A percentile compares a stretch with the other conserved stretches of the same genome.
Conservation (phyloP, 2,888 invertebrate species). For the Trilocha varians region DNA sequence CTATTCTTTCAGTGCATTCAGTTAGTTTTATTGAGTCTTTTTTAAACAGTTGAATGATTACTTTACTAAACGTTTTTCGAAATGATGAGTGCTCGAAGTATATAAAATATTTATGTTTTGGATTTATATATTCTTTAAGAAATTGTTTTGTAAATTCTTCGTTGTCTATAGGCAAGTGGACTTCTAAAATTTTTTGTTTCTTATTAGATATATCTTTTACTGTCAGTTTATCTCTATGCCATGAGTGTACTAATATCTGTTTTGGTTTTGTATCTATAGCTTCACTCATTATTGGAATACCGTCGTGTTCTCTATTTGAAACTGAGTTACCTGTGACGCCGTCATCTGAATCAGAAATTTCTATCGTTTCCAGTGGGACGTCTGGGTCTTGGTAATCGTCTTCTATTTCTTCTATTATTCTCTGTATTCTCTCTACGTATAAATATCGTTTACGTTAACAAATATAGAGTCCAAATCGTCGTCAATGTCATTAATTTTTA, state of each 20-base stretch:
- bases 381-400: too few relatives aligned
- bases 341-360: too few relatives aligned
- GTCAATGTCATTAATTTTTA: too few relatives aligned
- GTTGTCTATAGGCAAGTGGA: constrained; percentile 16
- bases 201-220: constrained; percentile 16
- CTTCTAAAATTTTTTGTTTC: constrained; percentile 21
- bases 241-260: constrained; percentile 19
- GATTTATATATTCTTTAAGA: constrained; percentile 17
- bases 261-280: constrained; percentile 24
- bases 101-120: constrained; percentile 3
- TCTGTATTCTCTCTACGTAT: too few relatives aligned
- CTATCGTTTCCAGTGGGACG: too few relatives aligned
- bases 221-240: constrained; percentile 13
- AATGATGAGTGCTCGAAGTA: constrained; percentile 14
- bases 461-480: too few relatives aligned
- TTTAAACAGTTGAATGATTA: constrained; percentile 11
- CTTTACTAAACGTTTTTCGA: constrained; percentile 8
- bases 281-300: constrained; percentile 21
- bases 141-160: constrained; percentile 16
- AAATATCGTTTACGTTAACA: too few relatives aligned
- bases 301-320: constrained; percentile 8
- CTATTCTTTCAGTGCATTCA: constrained; percentile 18
- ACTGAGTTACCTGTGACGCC: too few relatives aligned
- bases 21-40: constrained; percentile 12
- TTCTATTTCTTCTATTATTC: too few relatives aligned